Evolutionary conservation across 1,140 invertebrate species (phyloP).

Genomic region (Platyscapa corneri): DNA sequence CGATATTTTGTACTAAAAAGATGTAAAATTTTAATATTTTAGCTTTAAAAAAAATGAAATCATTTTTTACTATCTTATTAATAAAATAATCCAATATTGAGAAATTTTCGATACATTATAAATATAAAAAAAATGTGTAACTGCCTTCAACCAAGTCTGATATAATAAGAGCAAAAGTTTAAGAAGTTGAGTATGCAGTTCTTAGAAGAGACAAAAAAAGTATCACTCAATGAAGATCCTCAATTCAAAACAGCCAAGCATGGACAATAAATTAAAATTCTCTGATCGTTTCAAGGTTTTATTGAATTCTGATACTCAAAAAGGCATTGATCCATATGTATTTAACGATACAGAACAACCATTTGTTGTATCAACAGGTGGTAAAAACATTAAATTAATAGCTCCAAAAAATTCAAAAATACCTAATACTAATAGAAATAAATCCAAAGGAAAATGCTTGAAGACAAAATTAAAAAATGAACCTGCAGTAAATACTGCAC

Average conservation of each 20-base stretch:
- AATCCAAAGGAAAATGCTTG: slow-evolving; percentile 66
- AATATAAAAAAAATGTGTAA: slow-evolving; percentile 44
- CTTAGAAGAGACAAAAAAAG: slow-evolving; percentile 55
- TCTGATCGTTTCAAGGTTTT: slow-evolving; percentile 73
- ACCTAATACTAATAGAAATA: slow-evolving; percentile 49
- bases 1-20: slow-evolving; percentile 4
- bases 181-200: slow-evolving; percentile 66
- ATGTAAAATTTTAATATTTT: slow-evolving; percentile 11
- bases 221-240: slow-evolving; percentile 65
- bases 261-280: slow-evolving; percentile 76
- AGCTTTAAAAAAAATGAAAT: slow-evolving; percentile 1
- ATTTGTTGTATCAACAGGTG: slow-evolving; percentile 60
- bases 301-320: slow-evolving; percentile 69
- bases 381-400: slow-evolving; percentile 63
- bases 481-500: slow-evolving; percentile 37
- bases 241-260: slow-evolving; percentile 62
- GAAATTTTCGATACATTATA: slow-evolving; percentile 39
- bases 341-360: slow-evolving; percentile 75
- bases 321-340: slow-evolving; percentile 77
- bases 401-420: slow-evolving; percentile 61
- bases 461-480: slow-evolving; percentile 64
- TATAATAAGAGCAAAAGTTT: slow-evolving; percentile 53
- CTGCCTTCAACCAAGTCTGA: slow-evolving; percentile 60
- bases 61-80: slow-evolving; percentile 39
- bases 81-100: slow-evolving; percentile 28